Percentiles rank a stretch among this genome's conserved stretches.
phyloP scores from a whole-genome alignment of 2,113 vertebrate genomes.

The Himantopus leucocephalus region DNA sequence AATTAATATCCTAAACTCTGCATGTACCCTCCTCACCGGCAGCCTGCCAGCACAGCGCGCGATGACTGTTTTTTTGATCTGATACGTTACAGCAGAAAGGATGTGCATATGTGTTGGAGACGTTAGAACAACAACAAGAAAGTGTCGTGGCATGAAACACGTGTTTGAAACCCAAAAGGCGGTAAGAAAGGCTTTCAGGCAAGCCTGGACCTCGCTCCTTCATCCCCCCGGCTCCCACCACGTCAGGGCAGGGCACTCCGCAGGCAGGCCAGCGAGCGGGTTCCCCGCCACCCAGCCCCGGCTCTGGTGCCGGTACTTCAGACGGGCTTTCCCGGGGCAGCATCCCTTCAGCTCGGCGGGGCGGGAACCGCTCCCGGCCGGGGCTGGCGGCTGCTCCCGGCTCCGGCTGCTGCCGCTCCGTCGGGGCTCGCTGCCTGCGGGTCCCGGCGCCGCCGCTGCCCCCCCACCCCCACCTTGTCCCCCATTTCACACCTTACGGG shows the following conservation, averaged over 20 bases:
- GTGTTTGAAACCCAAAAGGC: constrained; percentile 6
- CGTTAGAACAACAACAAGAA: neutral
- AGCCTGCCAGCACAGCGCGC: neutral
- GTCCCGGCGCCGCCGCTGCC: neutral
- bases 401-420: neutral
- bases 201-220: neutral
- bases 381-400: neutral
- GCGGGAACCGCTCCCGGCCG: neutral
- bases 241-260: neutral
- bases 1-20: neutral
- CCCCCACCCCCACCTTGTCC: too few relatives aligned
- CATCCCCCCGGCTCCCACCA: neutral
- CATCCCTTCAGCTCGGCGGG: neutral
- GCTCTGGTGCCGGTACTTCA: accelerated
- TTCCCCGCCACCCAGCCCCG: neutral
- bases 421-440: neutral
- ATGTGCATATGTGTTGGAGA: constrained; percentile 17
- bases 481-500: neutral
- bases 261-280: too few relatives aligned
- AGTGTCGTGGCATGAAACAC: neutral
- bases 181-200: neutral
- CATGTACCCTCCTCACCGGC: neutral
- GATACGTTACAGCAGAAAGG: constrained; percentile 38
- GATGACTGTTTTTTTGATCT: neutral
- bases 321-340: neutral